Base-by-base conservation (phyloP, 2,888 invertebrate species). In the Pandemis corylana region DNA sequence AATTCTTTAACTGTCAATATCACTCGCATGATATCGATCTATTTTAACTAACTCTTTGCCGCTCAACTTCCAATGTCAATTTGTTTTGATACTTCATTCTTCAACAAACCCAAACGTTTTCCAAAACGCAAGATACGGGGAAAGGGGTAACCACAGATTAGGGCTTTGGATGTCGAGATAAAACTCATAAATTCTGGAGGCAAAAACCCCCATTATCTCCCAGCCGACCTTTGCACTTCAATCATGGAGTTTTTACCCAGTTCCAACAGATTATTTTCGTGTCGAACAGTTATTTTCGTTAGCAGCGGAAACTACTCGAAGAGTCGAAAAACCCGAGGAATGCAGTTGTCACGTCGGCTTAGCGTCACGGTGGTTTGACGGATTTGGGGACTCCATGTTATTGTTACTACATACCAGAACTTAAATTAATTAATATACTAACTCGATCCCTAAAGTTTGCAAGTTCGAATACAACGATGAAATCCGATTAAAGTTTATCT, bases 221-320 rank as follows among this genome's bases (percentile, higher is more conserved):
- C 7, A 56, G 5, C 2, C 42, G 42, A 63, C 63, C 20, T 56
- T 56, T 56, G 56, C 15, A 56, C 56, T 56, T 56, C 56, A 20
- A 20, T 51, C n/a, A 12, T 49, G 10, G 10, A 15, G 15, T 7
- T 20, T 53, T 53, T 53, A 53, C 15, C 56, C 56, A 59, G n/a
- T 28, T 59, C 59, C 12, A 59, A 59, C 59, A 59, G 10, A 59
- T 41, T 62, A 62, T 62, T 41, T 42, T 42, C 56, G 7, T 63
- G n/a, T 63, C n/a, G 36, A 56, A 36, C 66, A 36, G 67, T 49
- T 72, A 72, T 72, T 72, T 72, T 62, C 44, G 72, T 56, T 15
- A 53, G 59, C 72, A 46, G 15, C 56, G 74, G 74, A 74, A 70
- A 65, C 42, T 20, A 15, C 41, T 49, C 56, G 42, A 56, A 63